phyloP scores from a whole-genome alignment of 2,113 vertebrate species.

The Campylomormyrus tamandua region DNA sequence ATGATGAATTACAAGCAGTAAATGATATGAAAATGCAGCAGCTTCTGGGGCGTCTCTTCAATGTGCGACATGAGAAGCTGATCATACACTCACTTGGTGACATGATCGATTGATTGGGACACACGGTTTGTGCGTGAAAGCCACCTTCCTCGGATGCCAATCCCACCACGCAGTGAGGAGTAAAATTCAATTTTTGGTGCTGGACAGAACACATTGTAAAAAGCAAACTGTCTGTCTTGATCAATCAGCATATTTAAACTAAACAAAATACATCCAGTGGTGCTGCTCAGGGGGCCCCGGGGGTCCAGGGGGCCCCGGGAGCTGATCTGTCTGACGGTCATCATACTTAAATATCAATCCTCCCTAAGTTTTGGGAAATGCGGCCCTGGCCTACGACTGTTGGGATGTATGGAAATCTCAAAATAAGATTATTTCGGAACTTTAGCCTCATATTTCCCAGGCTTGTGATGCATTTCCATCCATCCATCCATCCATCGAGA shows the following conservation, averaged over 20 bases:
- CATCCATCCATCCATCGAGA: not conserved
- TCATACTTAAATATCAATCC: not conserved
- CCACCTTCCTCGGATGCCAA: not conserved
- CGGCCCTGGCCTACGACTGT: not conserved
- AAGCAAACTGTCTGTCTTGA: not conserved
- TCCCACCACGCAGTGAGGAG: not conserved
- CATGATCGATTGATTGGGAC: not conserved
- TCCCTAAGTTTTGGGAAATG: not conserved
- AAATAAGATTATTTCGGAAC: not conserved
- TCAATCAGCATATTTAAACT: not conserved
- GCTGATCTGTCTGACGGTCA: not conserved
- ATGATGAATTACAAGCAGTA: conserved; percentile 13
- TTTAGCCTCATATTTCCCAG: not conserved
- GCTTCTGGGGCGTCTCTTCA: not conserved
- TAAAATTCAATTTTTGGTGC: not conserved
- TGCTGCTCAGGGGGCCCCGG: too few species aligned
- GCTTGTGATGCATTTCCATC: not conserved
- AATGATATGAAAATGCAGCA: conserved; percentile 13
- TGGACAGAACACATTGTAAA: not conserved
- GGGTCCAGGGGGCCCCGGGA: not conserved
- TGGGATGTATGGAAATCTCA: not conserved
- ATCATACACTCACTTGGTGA: not conserved
- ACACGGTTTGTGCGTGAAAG: not conserved
- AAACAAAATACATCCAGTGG: not conserved
- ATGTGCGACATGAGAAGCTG: not conserved